Base-by-base conservation (phyloP, 2,797 vertebrate species). In the Coluber constrictor region DNA sequence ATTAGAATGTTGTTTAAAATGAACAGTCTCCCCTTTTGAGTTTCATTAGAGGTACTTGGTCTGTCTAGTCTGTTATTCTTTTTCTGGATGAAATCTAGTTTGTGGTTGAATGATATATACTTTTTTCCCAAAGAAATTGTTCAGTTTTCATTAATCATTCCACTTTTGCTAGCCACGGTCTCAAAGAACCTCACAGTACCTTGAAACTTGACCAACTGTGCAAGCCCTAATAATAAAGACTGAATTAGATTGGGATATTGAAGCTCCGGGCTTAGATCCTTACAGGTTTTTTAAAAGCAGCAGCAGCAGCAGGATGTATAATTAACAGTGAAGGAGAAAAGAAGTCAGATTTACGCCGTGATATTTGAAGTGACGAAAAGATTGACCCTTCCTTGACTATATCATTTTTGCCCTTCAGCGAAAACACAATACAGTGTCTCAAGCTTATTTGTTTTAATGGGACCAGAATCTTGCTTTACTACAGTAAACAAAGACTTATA, bases 1-100 rank as follows among this genome's bases (percentile, higher is more conserved):
- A 95, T 91, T 83, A 74, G 93, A 96, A 90, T 86, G 95, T 89
- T 51, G n/a, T 92, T 96, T 90, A 94, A 47, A 51, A 91, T 1
- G 59, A 56, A 18, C 2, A 88, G 92, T n/a, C 86, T 88, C 18
- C 87, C 57, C 27, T 90, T 20, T 93, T 91, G 86, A 93, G 60
- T 92, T 3, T 60, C 57, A 86, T 89, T 88, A 88, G 43, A 66
- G 37, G 20, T 37, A 59, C 9, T 37, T 10, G 29, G 25, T n/a
- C 12, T 29, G 43, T 89, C 32, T 27, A 8, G 8, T 23, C 29
- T 56, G 6, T 47, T 5, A 15, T 9, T 27, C 25, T 23, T 18
- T 27, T 57, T n/a, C 10, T 37, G 11, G 10, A 25, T 54, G 61
- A 70, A 86, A 37, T 60, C 18, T 87, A 43, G 2, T 51, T 27